phyloP scores from a whole-genome alignment of 2,888 invertebrate genomes.

The Azorinus chamasolen region DNA sequence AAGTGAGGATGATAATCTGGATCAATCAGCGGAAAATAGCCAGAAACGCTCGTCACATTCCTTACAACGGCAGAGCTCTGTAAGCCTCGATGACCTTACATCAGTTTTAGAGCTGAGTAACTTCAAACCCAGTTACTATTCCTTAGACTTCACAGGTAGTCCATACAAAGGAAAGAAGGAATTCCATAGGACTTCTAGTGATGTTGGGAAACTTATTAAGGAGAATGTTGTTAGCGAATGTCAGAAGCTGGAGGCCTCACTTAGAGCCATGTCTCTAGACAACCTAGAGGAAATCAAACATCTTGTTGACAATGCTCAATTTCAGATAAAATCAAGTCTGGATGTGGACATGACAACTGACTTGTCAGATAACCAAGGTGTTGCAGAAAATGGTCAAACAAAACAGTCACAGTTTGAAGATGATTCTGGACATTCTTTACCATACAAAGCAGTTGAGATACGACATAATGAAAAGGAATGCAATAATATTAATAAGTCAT shows the following conservation, averaged over 20 bases:
- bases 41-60: neutral
- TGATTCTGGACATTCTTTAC: too few relatives aligned
- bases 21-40: constrained; percentile 28
- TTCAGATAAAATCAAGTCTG: neutral
- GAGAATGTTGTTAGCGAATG: constrained; percentile 61
- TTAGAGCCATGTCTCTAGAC: constrained; percentile 67
- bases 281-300: constrained; percentile 21
- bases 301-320: neutral
- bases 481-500: too few relatives aligned
- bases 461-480: too few relatives aligned
- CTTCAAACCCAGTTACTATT: constrained; percentile 58
- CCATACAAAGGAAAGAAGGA: constrained; percentile 8
- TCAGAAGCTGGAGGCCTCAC: constrained; percentile 67
- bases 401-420: too few relatives aligned
- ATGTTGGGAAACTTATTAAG: constrained; percentile 16
- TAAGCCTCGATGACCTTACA: constrained; percentile 55
- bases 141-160: constrained; percentile 55
- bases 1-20: constrained; percentile 73
- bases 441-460: too few relatives aligned
- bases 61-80: constrained; percentile 37
- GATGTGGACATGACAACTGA: too few relatives aligned
- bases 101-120: constrained; percentile 43
- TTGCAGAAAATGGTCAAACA: neutral
- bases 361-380: too few relatives aligned
- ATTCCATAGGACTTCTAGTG: neutral